Percentiles rank a stretch among this genome's conserved stretches.
Conservation (phyloP, 1,140 invertebrate species). For the Aethina tumida region DNA sequence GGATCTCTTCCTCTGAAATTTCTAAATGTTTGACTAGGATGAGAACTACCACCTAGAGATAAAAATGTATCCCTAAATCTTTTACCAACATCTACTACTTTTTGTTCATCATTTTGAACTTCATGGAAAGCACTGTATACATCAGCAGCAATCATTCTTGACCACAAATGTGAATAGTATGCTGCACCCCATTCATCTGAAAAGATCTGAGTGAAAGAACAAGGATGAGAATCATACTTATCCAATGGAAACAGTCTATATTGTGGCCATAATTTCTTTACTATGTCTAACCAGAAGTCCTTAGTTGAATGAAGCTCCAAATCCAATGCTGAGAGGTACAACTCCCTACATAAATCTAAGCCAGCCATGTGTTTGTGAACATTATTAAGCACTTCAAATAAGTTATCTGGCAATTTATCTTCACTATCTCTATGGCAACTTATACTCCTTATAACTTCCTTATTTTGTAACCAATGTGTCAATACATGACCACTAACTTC, state of each 20-base stretch:
- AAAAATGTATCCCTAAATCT: slow-evolving; percentile 81
- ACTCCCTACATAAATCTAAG: slow-evolving; percentile 65
- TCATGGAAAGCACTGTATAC: slow-evolving; percentile 77
- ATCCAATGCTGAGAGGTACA: slow-evolving; percentile 79
- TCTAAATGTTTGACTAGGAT: slow-evolving; percentile 76
- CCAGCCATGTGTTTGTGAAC: slow-evolving; percentile 65
- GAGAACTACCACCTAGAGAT: slow-evolving; percentile 66
- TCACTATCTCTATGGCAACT: slow-evolving; percentile 64
- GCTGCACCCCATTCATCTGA: slow-evolving; percentile 61
- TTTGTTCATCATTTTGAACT: slow-evolving; percentile 41
- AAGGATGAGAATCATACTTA: slow-evolving; percentile 68
- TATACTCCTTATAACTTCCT: slow-evolving; percentile 54
- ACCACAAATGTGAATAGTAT: slow-evolving; percentile 71
- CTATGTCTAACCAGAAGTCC: slow-evolving; percentile 72
- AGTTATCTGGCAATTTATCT: slow-evolving; percentile 55
- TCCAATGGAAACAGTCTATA: slow-evolving; percentile 64
- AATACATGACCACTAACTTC: slow-evolving; percentile 72
- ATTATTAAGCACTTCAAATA: slow-evolving; percentile 52
- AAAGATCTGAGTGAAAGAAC: slow-evolving; percentile 66
- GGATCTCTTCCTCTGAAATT: slow-evolving; percentile 87
- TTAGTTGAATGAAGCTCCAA: slow-evolving; percentile 68
- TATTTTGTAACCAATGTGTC: slow-evolving; percentile 69
- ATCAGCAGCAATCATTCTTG: slow-evolving; percentile 82
- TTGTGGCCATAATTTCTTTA: slow-evolving; percentile 63
- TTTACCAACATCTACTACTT: slow-evolving; percentile 45